phyloP scores from a whole-genome alignment of 2,797 vertebrate species.

The Etheostoma nigrum region DNA sequence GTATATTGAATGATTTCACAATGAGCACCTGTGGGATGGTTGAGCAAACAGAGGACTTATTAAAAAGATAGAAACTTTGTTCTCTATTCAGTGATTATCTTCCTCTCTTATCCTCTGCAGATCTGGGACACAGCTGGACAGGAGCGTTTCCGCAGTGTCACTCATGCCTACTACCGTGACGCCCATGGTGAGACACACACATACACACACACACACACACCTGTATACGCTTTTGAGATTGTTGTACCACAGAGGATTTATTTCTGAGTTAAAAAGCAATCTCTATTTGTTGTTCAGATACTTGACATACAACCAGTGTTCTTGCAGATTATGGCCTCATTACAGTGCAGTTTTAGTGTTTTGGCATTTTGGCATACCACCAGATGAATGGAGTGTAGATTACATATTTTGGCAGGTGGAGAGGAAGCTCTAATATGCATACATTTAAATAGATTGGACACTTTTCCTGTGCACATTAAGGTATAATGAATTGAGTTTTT shows the following conservation, averaged over 20 bases:
- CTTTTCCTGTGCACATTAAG: background rate
- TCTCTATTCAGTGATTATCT: constrained; percentile 22
- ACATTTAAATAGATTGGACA: background rate
- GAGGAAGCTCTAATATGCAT: background rate
- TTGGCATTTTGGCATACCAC: constrained; percentile 39
- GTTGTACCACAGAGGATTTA: background rate
- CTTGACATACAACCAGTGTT: background rate
- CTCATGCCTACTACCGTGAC: constrained; percentile 92
- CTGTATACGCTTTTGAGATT: background rate
- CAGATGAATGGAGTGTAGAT: background rate
- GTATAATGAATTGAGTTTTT: background rate
- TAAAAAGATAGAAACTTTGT: constrained; percentile 29
- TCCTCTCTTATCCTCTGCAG: constrained; percentile 71
- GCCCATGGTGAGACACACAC: constrained; percentile 87
- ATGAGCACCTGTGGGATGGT: constrained; percentile 10
- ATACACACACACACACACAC: background rate
- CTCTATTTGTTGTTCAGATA: background rate
- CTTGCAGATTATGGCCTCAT: constrained; percentile 84
- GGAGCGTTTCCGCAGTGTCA: constrained; percentile 91
- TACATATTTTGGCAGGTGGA: background rate
- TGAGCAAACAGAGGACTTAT: constrained; percentile 29
- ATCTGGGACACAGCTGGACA: constrained; percentile 95
- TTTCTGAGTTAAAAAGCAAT: background rate
- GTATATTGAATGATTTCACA: constrained; percentile 20
- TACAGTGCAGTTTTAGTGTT: constrained; percentile 77